Evolutionary conservation across 2,797 vertebrate species (phyloP).

Genomic region (Nannoperca australis): DNA sequence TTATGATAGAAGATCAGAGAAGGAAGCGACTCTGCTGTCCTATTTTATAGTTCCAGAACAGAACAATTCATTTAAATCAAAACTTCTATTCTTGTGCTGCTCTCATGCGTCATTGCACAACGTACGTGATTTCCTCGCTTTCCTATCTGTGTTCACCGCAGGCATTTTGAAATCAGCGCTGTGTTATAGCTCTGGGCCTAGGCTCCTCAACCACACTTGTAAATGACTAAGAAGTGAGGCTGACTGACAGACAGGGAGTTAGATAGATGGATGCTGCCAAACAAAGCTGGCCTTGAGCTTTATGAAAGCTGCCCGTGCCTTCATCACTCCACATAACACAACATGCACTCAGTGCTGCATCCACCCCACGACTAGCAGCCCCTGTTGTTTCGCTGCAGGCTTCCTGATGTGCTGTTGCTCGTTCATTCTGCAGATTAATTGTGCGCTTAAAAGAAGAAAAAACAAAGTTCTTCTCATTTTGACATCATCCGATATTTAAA

Average conservation of each 20-base stretch:
- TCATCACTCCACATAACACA: slow-evolving; percentile 29
- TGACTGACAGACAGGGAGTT: slow-evolving; percentile 39
- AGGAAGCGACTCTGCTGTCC: slow-evolving; percentile 15
- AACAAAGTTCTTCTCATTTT: neutral
- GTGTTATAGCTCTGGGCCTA: slow-evolving; percentile 30
- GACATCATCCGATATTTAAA: neutral
- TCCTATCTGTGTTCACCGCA: slow-evolving; percentile 11
- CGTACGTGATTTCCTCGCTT: slow-evolving; percentile 1
- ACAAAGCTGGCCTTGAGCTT: slow-evolving; percentile 45
- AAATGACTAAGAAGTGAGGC: slow-evolving; percentile 43
- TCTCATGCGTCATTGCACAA: slow-evolving; percentile 16
- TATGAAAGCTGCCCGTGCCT: slow-evolving; percentile 30
- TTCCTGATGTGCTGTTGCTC: neutral
- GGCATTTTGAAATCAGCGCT: slow-evolving; percentile 28
- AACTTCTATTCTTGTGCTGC: slow-evolving; percentile 10
- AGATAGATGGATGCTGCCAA: slow-evolving; percentile 38
- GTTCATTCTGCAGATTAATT: neutral
- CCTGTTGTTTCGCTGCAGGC: neutral
- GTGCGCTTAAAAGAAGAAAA: neutral
- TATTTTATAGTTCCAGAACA: slow-evolving; percentile 24
- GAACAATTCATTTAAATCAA: slow-evolving; percentile 38
- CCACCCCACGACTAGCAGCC: neutral
- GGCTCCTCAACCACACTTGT: slow-evolving; percentile 37
- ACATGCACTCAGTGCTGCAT: neutral
- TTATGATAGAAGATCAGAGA: slow-evolving; percentile 1